A percentile compares a stretch with the other conserved stretches of the same genome.
phyloP scores from a whole-genome alignment of 92 coral and sea anemone genomes.

The Isaurus tuberculatus region DNA sequence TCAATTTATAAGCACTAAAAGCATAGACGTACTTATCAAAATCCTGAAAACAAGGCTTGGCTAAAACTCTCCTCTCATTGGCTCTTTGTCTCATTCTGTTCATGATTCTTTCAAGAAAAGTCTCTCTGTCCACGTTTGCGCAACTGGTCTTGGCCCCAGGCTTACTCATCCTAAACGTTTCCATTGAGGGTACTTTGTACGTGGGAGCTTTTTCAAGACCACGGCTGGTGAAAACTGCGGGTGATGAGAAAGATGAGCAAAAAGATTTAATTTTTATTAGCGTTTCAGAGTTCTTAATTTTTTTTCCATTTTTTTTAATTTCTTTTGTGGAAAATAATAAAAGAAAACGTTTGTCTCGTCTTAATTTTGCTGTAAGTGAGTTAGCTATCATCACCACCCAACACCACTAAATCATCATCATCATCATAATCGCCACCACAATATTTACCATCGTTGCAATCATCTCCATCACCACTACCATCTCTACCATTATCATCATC shows the following conservation, averaged over 20 bases:
- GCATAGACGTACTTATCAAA: constrained; percentile 93
- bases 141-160: constrained; percentile 83
- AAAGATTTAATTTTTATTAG: not conserved
- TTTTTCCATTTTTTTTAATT: too few species aligned
- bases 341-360: too few species aligned
- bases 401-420: too few species aligned
- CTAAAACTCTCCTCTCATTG: constrained; percentile 85
- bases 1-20: too few species aligned
- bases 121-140: constrained; percentile 62
- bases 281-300: not conserved
- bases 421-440: not conserved
- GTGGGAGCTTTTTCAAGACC: constrained; percentile 93
- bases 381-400: too few species aligned
- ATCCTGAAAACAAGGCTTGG: constrained; percentile 95
- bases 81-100: constrained; percentile 87
- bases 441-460: too few species aligned
- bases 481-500: not conserved
- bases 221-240: constrained; percentile 87
- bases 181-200: constrained; percentile 83
- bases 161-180: constrained; percentile 86
- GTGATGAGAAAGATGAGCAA: not conserved
- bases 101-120: constrained; percentile 73
- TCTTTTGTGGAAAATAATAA: too few species aligned
- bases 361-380: too few species aligned
- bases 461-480: not conserved